Percentiles rank a stretch among this genome's conserved stretches.
Conservation (phyloP, 2,113 vertebrate genomes). For the Dunckerocampus dactyliophorus region DNA sequence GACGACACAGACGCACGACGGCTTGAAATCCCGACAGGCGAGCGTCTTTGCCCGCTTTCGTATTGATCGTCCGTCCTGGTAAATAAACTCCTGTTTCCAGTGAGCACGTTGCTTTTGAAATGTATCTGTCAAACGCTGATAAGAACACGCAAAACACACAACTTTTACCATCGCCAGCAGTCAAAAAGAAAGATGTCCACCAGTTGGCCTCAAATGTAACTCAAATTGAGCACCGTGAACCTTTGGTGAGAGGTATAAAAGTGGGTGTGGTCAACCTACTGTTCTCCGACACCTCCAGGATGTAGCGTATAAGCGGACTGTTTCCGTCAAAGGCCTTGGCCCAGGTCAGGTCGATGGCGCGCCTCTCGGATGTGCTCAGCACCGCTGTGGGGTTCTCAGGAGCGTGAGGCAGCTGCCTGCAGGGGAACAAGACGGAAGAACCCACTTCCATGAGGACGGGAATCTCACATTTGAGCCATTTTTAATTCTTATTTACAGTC, state of each 20-base stretch:
- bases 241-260: not conserved
- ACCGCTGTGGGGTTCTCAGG: constrained; percentile 82
- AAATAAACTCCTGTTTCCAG: too few relatives aligned
- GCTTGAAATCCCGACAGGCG: not conserved
- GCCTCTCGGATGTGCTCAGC: constrained; percentile 79
- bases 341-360: constrained; percentile 93
- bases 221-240: too few relatives aligned
- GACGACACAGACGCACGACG: not conserved
- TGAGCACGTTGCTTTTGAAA: too few relatives aligned
- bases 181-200: too few relatives aligned
- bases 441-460: too few relatives aligned
- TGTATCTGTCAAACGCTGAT: too few relatives aligned
- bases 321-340: constrained; percentile 93
- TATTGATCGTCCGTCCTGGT: too few relatives aligned
- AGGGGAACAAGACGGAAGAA: constrained; percentile 5
- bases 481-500: too few relatives aligned
- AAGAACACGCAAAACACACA: too few relatives aligned
- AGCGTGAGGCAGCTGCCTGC: constrained; percentile 88
- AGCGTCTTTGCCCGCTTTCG: not conserved
- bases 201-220: too few relatives aligned
- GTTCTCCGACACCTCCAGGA: constrained; percentile 95
- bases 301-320: constrained; percentile 87
- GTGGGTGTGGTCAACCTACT: constrained; percentile 74
- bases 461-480: too few relatives aligned
- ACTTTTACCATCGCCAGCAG: too few relatives aligned